Conservation (phyloP, 2,113 vertebrate genomes). For the Sturnira hondurensis region DNA sequence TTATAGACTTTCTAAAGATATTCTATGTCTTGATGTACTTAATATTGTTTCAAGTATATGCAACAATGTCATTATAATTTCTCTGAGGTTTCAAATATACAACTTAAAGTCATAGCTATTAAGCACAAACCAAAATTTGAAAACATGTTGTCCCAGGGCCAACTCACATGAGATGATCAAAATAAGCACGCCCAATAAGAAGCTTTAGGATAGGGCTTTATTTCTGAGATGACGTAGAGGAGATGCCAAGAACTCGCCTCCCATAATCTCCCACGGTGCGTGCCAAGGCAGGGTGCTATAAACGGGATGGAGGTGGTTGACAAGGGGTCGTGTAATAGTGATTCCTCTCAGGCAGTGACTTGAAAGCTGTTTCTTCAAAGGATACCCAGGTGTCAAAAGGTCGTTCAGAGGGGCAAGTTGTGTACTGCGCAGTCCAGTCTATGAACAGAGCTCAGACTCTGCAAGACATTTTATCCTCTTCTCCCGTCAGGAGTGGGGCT, state of each 20-base stretch:
- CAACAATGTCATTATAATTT: constrained; percentile 7
- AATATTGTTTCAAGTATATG: constrained; percentile 7
- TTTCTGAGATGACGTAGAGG: neutral
- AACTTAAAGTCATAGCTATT: neutral
- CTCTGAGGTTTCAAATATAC: constrained; percentile 31
- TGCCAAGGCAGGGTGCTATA: neutral
- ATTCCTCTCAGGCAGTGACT: neutral
- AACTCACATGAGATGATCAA: neutral
- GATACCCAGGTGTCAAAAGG: neutral
- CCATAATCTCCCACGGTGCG: neutral
- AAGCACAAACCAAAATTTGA: neutral
- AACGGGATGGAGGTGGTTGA: neutral
- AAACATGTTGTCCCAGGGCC: neutral
- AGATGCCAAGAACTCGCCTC: neutral
- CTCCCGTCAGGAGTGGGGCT: neutral
- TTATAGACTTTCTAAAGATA: constrained; percentile 25
- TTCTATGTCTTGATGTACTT: neutral
- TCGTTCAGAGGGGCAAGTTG: neutral
- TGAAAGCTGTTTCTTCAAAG: neutral
- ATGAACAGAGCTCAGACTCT: neutral
- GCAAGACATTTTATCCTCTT: neutral
- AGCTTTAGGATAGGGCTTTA: neutral
- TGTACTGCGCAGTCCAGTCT: neutral
- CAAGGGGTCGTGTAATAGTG: neutral
- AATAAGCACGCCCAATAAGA: neutral